Evolutionary conservation across 1,140 invertebrate genomes (phyloP), one percentile per base, ranked within the genome.

Genomic region (Sminthurides bifidus): DNA sequence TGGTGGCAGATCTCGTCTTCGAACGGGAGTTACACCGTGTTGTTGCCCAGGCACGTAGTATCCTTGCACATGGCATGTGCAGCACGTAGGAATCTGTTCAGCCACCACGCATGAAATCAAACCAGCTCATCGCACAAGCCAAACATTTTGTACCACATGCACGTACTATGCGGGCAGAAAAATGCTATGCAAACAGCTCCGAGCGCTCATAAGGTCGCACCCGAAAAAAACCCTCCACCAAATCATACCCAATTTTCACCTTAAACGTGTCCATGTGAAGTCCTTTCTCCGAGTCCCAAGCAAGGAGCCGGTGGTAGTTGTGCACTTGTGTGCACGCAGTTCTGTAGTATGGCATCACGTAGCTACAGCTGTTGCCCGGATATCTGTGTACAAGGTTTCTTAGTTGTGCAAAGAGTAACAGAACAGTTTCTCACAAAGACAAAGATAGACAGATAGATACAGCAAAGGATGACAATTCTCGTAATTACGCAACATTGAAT

Each of bases 231-330:
- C n/a, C n/a, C n/a, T n/a, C n/a, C n/a, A n/a, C n/a, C n/a, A n/a
- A n/a, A n/a, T n/a, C n/a, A n/a, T n/a, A n/a, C n/a, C n/a, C n/a
- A n/a, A n/a, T n/a, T n/a, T n/a, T n/a, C n/a, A 81, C 79, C 76
- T 87, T 87, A 66, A 87, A 89, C 37, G 87, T 84, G 67, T 90
- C 87, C 76, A 89, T 85, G 61, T 88, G 85, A 1, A 90, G 73
- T 6, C 86, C 86, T 26, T 81, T 75, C 30, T 81, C 79, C 40
- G 83, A 80, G 66, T 88, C 85, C 84, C 86, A 91, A 0, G 85
- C 86, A 1, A 90, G 65, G 4, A 90, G 72, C n/a, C 87, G 75
- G 67, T 91, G 87, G 64, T 88, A 88, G 67, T 87, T 88, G 68
- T 85, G 86, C 1, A 90, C 80, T 76, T 91, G 87, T 2, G 80